Evolutionary conservation across 2,888 invertebrate genomes (phyloP), one percentile per base, ranked within the genome.

Genomic region (Trissolcus brochymenae): DNA sequence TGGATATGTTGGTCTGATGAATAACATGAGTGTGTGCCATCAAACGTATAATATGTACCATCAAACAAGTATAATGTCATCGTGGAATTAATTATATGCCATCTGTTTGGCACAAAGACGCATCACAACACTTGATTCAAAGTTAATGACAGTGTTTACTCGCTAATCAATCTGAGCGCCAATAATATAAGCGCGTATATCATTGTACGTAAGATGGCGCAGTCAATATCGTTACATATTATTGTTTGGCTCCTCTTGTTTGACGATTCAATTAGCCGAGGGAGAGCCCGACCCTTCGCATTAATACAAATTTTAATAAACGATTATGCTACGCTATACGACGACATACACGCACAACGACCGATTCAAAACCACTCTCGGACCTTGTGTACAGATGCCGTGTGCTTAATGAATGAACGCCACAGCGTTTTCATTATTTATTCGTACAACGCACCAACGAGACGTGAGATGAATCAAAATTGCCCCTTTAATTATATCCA

Each of bases 271-370:
- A 68, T 77, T 72, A 72, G 72, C 68, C 51, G 67, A 64, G 67
- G 67, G 64, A 43, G 35, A 61, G 68, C 60, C 60, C 73, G 73
- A 65, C 77, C 77, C 77, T 61, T 60, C 60, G 64, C 68, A 77
- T 77, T 73, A 77, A 60, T 77, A 73, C 77, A 70, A 73, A 77
- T 73, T 77, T 77, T 73, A 77, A 77, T 77, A 77, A 35, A 73
- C 68, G 68, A 77, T 77, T 65, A 73, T 50, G 66, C 57, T 59
- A 25, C 73, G 65, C 70, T 57, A n/a, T n/a, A n/a, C 56, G 60
- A 54, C 51, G 73, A 68, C 77, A n/a, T n/a, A 70, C 70, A 78
- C 35, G 35, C 35, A 35, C 35, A 35, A 35, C 74, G 35, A 35
- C 35, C 35, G 35, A 59, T 66, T 61, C 57, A 60, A 68, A 68